Conservation (phyloP, 2,113 vertebrate genomes). For the Macquaria australasica region DNA sequence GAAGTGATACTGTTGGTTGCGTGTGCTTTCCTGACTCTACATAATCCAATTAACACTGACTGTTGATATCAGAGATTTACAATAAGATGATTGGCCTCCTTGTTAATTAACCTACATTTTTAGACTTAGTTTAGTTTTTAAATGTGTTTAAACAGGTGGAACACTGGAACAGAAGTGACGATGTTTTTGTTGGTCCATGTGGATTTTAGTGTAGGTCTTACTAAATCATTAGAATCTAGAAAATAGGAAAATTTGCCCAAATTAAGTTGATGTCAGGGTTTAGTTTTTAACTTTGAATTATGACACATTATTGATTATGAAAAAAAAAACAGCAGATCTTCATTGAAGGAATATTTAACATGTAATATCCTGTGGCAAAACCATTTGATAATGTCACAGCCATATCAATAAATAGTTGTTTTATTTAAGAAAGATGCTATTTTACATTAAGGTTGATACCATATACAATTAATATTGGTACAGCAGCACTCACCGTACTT, state of each 20-base stretch:
- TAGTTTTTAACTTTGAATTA: neutral
- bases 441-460: neutral
- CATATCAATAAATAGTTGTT: neutral
- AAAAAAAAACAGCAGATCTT: neutral
- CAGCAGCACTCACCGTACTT: slow-evolving; percentile 53
- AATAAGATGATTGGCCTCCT: slow-evolving; percentile 16
- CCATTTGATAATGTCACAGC: neutral
- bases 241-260: neutral
- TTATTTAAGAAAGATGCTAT: neutral
- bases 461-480: neutral
- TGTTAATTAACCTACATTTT: slow-evolving; percentile 41
- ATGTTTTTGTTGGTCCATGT: neutral
- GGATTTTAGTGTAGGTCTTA: neutral
- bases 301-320: neutral
- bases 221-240: neutral
- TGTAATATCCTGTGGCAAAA: neutral
- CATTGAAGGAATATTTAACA: neutral
- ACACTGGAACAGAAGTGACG: neutral
- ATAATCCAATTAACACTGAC: slow-evolving; percentile 75
- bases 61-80: slow-evolving; percentile 54
- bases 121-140: neutral
- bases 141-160: neutral
- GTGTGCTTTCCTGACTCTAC: slow-evolving; percentile 23
- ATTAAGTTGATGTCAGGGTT: neutral
- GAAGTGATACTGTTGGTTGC: slow-evolving; percentile 43